These are phyloP conservation scores for Cynodonichthys magdalenae DNA, from an alignment of 2,797 vertebrate genomes.

Conservation along the genomic window DNA sequence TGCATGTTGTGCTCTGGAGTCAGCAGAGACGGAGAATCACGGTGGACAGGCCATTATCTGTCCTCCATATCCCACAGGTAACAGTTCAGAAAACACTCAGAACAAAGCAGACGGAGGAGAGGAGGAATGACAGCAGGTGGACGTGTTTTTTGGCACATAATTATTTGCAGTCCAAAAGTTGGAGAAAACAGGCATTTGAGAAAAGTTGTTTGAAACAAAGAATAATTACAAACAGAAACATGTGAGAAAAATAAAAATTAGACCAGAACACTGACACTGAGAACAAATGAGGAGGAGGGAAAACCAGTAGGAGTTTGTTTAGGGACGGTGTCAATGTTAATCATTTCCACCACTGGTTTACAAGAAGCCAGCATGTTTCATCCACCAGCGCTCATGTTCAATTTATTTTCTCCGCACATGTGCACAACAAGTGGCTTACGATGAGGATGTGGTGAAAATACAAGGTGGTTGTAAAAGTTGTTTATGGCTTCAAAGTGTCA, in stretches of 20 bases:
- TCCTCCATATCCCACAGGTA: constrained; percentile 44
- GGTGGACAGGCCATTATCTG: constrained; percentile 27
- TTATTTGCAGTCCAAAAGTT: constrained; percentile 17
- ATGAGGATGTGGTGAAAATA: constrained; percentile 15
- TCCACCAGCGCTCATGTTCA: constrained; percentile 46
- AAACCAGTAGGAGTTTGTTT: constrained; percentile 45
- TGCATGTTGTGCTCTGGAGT: constrained; percentile 53
- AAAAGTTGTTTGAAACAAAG: constrained; percentile 39
- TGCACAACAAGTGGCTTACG: constrained; percentile 39
- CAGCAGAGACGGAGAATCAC: constrained; percentile 49
- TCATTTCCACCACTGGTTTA: constrained; percentile 70
- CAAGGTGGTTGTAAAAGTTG: constrained; percentile 26
- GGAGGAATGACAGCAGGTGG: constrained; percentile 39
- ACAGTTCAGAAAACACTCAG: constrained; percentile 35
- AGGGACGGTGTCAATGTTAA: constrained; percentile 61
- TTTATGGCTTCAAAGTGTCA: no score
- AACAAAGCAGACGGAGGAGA: constrained; percentile 9
- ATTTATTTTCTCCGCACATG: constrained; percentile 49
- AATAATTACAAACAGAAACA: constrained; percentile 52
- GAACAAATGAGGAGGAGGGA: constrained; percentile 52
- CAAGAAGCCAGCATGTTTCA: constrained; percentile 61
- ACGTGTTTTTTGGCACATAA: constrained; percentile 18
- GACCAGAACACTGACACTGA: constrained; percentile 45
- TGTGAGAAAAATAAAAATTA: constrained; percentile 41
- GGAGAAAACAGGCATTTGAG: constrained; percentile 13